Percentiles rank a stretch among this genome's conserved stretches.
Evolutionary conservation across 1,140 invertebrate genomes (phyloP).

Genomic region (Streblospio benedicti): DNA sequence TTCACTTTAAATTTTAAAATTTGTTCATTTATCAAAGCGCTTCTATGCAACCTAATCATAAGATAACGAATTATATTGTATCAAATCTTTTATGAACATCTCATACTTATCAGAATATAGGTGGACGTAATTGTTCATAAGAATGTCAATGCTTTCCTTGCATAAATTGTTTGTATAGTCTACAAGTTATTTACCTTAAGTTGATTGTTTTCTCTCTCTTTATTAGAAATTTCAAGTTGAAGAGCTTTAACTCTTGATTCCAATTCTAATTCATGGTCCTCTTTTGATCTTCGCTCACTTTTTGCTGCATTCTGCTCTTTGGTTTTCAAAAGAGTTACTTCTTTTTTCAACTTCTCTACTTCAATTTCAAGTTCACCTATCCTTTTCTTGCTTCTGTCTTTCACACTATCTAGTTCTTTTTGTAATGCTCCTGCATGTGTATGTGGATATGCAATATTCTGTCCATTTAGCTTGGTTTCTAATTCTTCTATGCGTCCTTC

Average conservation of each 20-base stretch:
- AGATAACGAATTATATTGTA: no score
- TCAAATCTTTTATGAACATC: no score
- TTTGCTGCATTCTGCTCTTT: neutral
- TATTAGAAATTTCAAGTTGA: slow-evolving; percentile 30
- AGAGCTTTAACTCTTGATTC: slow-evolving; percentile 26
- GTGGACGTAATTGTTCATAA: no score
- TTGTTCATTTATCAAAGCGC: no score
- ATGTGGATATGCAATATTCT: slow-evolving; percentile 25
- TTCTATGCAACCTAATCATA: no score
- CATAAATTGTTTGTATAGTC: no score
- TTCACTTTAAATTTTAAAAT: no score
- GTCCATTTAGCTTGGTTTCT: slow-evolving; percentile 28
- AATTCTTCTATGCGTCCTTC: slow-evolving; percentile 40
- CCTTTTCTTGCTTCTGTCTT: slow-evolving; percentile 32
- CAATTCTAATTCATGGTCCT: slow-evolving; percentile 28
- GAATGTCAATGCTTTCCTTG: no score
- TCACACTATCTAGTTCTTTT: slow-evolving; percentile 36
- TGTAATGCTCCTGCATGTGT: slow-evolving; percentile 36
- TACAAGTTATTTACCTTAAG: no score
- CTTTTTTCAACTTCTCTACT: slow-evolving; percentile 28
- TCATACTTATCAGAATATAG: no score
- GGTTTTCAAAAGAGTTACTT: slow-evolving; percentile 26
- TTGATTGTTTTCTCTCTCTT: slow-evolving; percentile 30
- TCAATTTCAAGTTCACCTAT: slow-evolving; percentile 30
- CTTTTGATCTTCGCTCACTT: slow-evolving; percentile 17